phyloP scores from a whole-genome alignment of 2,888 invertebrate genomes.

The Parnassius smintheus region DNA sequence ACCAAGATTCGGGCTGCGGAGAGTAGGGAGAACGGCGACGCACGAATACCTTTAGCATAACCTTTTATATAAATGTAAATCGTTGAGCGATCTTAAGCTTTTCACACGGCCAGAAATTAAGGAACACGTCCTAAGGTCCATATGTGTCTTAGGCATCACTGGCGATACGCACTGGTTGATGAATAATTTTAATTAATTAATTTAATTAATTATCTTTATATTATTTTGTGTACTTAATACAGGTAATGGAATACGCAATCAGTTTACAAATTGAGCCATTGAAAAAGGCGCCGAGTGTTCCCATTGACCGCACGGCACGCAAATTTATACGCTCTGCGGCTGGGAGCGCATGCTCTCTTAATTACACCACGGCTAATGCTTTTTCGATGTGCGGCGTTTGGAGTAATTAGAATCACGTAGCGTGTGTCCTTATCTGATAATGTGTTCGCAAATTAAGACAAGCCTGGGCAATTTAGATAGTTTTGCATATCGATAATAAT shows the following conservation, averaged over 20 bases:
- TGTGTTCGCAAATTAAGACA: conserved; percentile 18
- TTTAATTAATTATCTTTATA: too few species aligned
- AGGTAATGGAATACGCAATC: neutral
- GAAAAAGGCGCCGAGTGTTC: conserved; percentile 35
- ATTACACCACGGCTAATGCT: conserved; percentile 67
- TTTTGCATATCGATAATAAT: neutral
- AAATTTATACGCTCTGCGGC: conserved; percentile 56
- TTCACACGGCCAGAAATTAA: too few species aligned
- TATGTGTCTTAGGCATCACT: too few species aligned
- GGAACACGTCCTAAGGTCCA: too few species aligned
- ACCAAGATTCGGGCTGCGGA: too few species aligned
- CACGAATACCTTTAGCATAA: too few species aligned
- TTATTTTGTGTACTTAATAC: neutral
- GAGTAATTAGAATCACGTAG: conserved; percentile 44
- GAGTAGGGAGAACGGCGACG: too few species aligned
- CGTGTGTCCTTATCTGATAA: conserved; percentile 21
- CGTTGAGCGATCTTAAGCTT: too few species aligned
- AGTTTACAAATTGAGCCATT: conserved; percentile 29
- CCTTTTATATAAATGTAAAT: too few species aligned
- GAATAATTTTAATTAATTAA: too few species aligned
- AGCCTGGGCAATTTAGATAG: neutral
- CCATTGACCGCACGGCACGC: conserved; percentile 53
- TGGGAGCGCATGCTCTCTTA: conserved; percentile 59
- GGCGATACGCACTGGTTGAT: too few species aligned
- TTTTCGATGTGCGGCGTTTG: conserved; percentile 58